Evolutionary conservation across 2,888 invertebrate genomes (phyloP), one percentile per base, ranked within the genome.

Genomic region (Creontiades dilutus): DNA sequence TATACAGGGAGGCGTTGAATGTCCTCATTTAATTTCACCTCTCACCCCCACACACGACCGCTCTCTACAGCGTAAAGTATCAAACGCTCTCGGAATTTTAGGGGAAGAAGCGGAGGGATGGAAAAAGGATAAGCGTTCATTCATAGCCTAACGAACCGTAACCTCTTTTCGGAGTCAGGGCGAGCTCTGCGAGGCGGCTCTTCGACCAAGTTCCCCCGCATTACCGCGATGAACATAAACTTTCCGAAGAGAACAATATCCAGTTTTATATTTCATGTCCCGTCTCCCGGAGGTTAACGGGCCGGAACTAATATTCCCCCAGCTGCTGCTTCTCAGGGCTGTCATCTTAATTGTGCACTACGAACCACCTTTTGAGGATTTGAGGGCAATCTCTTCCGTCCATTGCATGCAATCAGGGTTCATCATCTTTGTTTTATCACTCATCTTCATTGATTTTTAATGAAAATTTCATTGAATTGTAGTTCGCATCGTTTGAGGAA

Each of bases 91-190:
- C 57, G n/a, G 5, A 0, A 13, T 0, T 11, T 12, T 23, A 0
- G 68, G 23, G 3, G 68, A 27, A 13, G 68, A 23, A 19, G 68
- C 23, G 68, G 3, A 23, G 68, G 23, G 12, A 11, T 37, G 68
- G 68, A 68, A 68, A 68, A 68, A 13, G 68, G 68, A 68, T 68
- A 68, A 68, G 68, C 68, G 68, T 68, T 68, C 68, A 68, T 68
- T 68, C 68, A 68, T 68, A 68, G 23, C 68, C 68, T 68, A 68
- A 68, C 68, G 23, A 68, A 68, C 68, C 27, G 23, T 23, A 68
- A 13, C 27, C 23, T 27, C 68, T 68, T 68, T 68, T 68, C 68
- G 23, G 23, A 68, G 68, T 23, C 23, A 23, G 23, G 68, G 19
- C n/a, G 19, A 9, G 12, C 19, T 5, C 61, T 16, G n/a, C 37